Conservation (phyloP, 2,113 vertebrate genomes). For the Amia ocellicauda region DNA sequence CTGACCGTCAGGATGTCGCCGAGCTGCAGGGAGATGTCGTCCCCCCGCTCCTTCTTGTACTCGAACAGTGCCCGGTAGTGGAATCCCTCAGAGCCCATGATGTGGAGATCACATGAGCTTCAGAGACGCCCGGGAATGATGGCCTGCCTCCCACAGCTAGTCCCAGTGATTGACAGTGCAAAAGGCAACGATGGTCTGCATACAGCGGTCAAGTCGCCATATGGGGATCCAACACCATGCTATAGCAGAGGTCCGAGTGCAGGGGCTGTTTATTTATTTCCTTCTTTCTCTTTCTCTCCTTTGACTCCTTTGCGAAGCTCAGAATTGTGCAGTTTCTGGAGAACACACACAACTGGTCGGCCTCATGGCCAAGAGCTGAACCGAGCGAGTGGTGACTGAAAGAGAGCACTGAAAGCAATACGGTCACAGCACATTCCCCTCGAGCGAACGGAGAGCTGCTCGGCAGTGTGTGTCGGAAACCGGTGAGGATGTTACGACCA, state of each 20-base stretch:
- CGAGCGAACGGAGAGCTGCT: not conserved
- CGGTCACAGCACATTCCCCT: no score
- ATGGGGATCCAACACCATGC: constrained; percentile 5
- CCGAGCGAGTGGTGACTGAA: not conserved
- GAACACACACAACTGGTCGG: no score
- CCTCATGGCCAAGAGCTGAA: no score
- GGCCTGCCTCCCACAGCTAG: not conserved
- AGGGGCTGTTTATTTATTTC: no score
- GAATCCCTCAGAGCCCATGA: constrained; percentile 70
- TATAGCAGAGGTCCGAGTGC: no score
- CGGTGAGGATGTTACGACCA: not conserved
- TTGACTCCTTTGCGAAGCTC: no score
- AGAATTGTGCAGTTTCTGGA: no score
- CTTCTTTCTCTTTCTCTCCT: no score
- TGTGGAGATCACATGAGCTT: constrained; percentile 20
- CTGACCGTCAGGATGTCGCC: constrained; percentile 69
- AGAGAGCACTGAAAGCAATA: no score
- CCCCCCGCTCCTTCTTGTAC: constrained; percentile 66
- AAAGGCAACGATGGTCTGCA: constrained; percentile 9
- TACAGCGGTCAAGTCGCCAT: constrained; percentile 1
- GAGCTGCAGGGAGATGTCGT: constrained; percentile 70
- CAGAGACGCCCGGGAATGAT: not conserved
- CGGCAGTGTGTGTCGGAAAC: no score
- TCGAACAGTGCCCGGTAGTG: constrained; percentile 75
- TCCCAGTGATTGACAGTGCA: constrained; percentile 3